Evolutionary conservation across 35 echinoderm and acorn worm species (phyloP), one percentile per base, ranked within the genome.

Genomic region (Anneissia japonica): DNA sequence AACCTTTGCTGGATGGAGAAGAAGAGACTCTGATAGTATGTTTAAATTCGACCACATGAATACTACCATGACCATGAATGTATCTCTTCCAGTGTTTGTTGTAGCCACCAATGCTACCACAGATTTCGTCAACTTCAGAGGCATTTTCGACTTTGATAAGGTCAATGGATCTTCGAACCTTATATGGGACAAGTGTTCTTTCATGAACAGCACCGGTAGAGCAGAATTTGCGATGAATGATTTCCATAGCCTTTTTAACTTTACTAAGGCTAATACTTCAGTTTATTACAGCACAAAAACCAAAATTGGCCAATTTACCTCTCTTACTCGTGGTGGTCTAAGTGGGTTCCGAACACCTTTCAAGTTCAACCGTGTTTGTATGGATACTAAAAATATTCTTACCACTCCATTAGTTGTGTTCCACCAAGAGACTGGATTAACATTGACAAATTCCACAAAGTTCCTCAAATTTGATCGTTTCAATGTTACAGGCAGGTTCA

Each of bases 381-480:
- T 38, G 36, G 76, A 35, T 78, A 38, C 76, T 12, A 17, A 34
- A 78, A 34, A 35, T 31, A 78, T 32, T 33, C 10, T 78, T 34
- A 78, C 76, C 36, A 35, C 76, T 78, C 76, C 76, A 78, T 32
- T 78, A 1, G 30, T 13, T 78, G 36, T 31, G 19, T 17, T 35
- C 30, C 4, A 78, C 3, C 32, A 35, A 23, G 36, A 35, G 31
- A 12, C 12, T 32, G 32, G 32, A 4, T 12, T 38, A 0, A 78
- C 32, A 35, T 0, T 38, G 3, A 35, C 11, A 5, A 38, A 78
- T 13, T 34, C 36, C 12, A 33, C 31, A 11, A 26, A 38, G 36
- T 38, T 89, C 46, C 77, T 89, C 37, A 83, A 89, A 41, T 83
- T 89, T 73, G 46, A 73, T 17, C 46, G 72, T 83, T 46, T 89